These are phyloP conservation scores for Chaetophractus vellerosus DNA, from an alignment of 2,797 vertebrate species.

Conservation along the genomic window DNA sequence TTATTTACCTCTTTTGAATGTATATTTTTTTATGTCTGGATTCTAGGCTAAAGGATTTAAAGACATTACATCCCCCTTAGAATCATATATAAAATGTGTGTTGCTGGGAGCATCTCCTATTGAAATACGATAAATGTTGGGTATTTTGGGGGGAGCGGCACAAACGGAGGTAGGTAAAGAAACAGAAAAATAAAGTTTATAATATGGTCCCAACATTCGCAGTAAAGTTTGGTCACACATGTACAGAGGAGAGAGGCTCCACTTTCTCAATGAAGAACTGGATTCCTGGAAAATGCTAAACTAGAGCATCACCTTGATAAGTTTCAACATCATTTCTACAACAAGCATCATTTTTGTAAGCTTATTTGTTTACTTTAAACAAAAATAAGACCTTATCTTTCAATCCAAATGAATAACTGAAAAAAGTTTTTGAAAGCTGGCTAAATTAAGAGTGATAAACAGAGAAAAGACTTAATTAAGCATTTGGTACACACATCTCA, in stretches of 20 bases:
- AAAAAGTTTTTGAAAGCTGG: background rate
- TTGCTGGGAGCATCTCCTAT: background rate
- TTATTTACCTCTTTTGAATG: background rate
- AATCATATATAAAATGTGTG: background rate
- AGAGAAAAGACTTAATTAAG: background rate
- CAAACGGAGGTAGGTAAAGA: too few relatives aligned
- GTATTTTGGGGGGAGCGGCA: background rate
- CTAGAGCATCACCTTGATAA: background rate
- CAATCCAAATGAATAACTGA: background rate
- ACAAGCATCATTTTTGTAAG: background rate
- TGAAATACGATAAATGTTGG: background rate
- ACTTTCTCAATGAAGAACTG: background rate
- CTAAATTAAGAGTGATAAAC: background rate
- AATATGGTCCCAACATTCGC: background rate
- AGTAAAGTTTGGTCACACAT: background rate
- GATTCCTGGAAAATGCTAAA: background rate
- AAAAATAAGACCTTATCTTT: constrained; percentile 29
- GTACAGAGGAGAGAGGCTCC: background rate
- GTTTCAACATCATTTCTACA: constrained; percentile 1
- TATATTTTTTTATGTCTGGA: background rate
- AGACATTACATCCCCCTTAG: background rate
- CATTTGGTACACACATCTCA: background rate
- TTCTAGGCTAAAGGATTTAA: constrained; percentile 13
- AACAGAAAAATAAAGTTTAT: background rate
- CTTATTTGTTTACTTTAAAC: constrained; percentile 4